phyloP scores from a whole-genome alignment of 2,888 invertebrate genomes.

The Leptothorax acervorum region DNA sequence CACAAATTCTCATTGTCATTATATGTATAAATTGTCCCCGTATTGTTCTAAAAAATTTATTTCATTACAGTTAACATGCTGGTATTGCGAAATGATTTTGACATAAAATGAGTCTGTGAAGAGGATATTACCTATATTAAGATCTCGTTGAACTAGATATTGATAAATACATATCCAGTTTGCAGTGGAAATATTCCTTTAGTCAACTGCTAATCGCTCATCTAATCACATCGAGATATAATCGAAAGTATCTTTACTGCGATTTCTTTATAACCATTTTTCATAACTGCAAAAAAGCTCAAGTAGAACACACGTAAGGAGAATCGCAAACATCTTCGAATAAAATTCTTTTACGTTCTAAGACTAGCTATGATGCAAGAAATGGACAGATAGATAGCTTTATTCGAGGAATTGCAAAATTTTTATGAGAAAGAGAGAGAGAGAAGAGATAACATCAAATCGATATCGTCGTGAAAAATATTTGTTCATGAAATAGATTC shows the following conservation, averaged over 20 bases:
- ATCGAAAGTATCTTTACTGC: slow-evolving; percentile 51
- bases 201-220: slow-evolving; percentile 67
- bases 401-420: slow-evolving; percentile 37
- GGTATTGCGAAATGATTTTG: background rate
- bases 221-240: slow-evolving; percentile 74
- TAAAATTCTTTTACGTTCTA: slow-evolving; percentile 34
- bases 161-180: slow-evolving; percentile 42
- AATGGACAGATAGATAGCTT: slow-evolving; percentile 2
- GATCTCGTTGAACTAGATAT: slow-evolving; percentile 52
- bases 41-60: background rate
- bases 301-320: slow-evolving; percentile 1
- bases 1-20: background rate
- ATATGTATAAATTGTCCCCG: background rate
- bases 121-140: slow-evolving; percentile 50
- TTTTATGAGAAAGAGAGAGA: background rate
- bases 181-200: slow-evolving; percentile 50
- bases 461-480: slow-evolving; percentile 4
- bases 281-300: slow-evolving; percentile 46
- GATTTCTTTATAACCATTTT: slow-evolving; percentile 48
- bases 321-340: slow-evolving; percentile 40
- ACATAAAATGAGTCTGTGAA: background rate
- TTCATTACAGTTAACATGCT: background rate
- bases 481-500: background rate
- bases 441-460: slow-evolving; percentile 9
- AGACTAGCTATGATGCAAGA: slow-evolving; percentile 9